Evolutionary conservation across 1,140 invertebrate species (phyloP).

Genomic region (Drosophila nigrodunni): DNA sequence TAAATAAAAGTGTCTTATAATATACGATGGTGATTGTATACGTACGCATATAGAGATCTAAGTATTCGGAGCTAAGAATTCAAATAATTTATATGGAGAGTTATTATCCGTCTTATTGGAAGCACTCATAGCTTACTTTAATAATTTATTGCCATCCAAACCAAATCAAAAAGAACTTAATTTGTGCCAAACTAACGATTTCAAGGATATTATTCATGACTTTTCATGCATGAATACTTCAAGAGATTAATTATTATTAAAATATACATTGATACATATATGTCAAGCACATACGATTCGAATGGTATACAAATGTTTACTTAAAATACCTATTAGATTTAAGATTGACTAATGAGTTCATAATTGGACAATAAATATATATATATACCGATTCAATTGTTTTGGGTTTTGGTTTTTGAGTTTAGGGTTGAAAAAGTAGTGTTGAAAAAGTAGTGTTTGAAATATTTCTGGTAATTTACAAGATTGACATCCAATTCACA

Average conservation of each 20-base stretch:
- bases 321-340: conserved; percentile 37
- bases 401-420: too few species aligned
- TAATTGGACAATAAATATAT: conserved; percentile 69
- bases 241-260: conserved; percentile 8
- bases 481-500: too few species aligned
- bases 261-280: conserved; percentile 8
- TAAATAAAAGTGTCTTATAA: conserved; percentile 63
- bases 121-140: conserved; percentile 39
- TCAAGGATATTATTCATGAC: conserved; percentile 28
- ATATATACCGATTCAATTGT: not conserved
- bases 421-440: too few species aligned
- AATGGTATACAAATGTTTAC: conserved; percentile 19
- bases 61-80: conserved; percentile 55
- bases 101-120: conserved; percentile 51
- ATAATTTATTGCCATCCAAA: conserved; percentile 59
- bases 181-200: conserved; percentile 40
- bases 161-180: conserved; percentile 45
- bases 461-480: too few species aligned
- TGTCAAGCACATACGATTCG: conserved; percentile 15
- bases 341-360: conserved; percentile 53
- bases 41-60: conserved; percentile 48
- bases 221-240: conserved; percentile 35
- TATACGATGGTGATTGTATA: conserved; percentile 36
- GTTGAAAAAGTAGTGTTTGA: too few species aligned
- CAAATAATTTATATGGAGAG: conserved; percentile 29